These are phyloP conservation scores for Drosophila nr. medialis DNA, from an alignment of 2,888 invertebrate species.

Conservation along the genomic window DNA sequence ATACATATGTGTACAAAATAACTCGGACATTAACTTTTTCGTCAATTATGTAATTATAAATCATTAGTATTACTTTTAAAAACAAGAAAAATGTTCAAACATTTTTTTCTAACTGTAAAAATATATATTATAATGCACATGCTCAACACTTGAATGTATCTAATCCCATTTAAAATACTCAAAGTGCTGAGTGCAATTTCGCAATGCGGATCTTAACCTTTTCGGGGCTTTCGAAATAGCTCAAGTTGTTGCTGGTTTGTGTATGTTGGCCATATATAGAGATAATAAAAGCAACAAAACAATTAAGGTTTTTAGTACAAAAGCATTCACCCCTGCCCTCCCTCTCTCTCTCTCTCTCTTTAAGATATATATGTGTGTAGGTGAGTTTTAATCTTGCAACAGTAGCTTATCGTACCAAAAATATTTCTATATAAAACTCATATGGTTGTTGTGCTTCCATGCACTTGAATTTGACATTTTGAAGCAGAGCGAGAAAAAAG, in stretches of 20 bases:
- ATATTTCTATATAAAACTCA: neutral
- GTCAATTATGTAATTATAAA: neutral
- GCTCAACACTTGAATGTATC: neutral
- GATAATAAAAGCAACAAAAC: constrained; percentile 25
- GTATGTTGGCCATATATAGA: constrained; percentile 14
- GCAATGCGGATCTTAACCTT: constrained; percentile 25
- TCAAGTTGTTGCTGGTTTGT: constrained; percentile 29
- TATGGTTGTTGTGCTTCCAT: constrained; percentile 22
- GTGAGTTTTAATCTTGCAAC: constrained; percentile 26
- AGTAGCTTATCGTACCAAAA: constrained; percentile 22
- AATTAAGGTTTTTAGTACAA: constrained; percentile 34
- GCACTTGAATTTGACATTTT: constrained; percentile 72
- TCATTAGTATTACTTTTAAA: neutral
- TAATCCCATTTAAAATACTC: constrained; percentile 24
- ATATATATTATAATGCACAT: neutral
- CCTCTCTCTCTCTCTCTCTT: constrained; percentile 49
- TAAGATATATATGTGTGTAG: constrained; percentile 11
- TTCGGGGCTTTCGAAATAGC: constrained; percentile 1
- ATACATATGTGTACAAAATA: neutral
- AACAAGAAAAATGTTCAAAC: neutral
- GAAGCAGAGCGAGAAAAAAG: constrained; percentile 16
- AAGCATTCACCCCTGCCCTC: constrained; percentile 5
- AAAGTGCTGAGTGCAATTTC: constrained; percentile 26
- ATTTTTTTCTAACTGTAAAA: neutral
- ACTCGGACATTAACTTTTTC: neutral